Conservation (phyloP, 1,140 invertebrate species). For the Calycopis cecrops region DNA sequence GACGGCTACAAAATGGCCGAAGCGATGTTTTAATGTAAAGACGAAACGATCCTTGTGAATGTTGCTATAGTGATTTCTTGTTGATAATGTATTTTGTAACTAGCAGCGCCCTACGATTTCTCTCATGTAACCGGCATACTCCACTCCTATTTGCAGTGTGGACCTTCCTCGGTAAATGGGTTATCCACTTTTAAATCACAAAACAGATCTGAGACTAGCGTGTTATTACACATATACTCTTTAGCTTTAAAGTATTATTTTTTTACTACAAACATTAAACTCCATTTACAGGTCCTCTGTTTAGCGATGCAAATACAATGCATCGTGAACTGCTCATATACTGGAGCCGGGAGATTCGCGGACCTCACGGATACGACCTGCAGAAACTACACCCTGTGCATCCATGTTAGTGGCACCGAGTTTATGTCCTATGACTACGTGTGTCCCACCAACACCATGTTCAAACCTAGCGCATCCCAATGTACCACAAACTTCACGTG, state of each 20-base stretch:
- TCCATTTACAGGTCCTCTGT: conserved; percentile 33
- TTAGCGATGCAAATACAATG: conserved; percentile 32
- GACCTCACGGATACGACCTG: conserved; percentile 41
- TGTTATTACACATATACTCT: too few relatives aligned
- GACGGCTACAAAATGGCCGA: too few relatives aligned
- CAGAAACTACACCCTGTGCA: conserved; percentile 44
- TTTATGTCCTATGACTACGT: conserved; percentile 43
- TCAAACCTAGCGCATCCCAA: conserved; percentile 29
- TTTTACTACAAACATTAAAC: conserved; percentile 3
- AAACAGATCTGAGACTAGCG: too few relatives aligned
- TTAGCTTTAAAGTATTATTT: too few relatives aligned
- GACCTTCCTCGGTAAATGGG: too few relatives aligned
- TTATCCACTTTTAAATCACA: conserved; percentile 40
- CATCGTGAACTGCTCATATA: conserved; percentile 37
- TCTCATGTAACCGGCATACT: conserved; percentile 35
- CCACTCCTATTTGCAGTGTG: conserved; percentile 41
- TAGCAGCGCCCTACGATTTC: conserved; percentile 39
- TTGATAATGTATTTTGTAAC: conserved; percentile 25
- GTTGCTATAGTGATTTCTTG: too few relatives aligned
- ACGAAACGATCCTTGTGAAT: too few relatives aligned
- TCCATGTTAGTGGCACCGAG: conserved; percentile 24
- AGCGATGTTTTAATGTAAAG: too few relatives aligned
- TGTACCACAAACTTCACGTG: conserved; percentile 24
- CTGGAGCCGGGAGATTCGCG: conserved; percentile 35
- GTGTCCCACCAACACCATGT: conserved; percentile 35